A percentile compares a stretch with the other conserved stretches of the same genome.
Evolutionary conservation across 2,888 invertebrate species (phyloP).

Genomic region (Venusia cambrica): DNA sequence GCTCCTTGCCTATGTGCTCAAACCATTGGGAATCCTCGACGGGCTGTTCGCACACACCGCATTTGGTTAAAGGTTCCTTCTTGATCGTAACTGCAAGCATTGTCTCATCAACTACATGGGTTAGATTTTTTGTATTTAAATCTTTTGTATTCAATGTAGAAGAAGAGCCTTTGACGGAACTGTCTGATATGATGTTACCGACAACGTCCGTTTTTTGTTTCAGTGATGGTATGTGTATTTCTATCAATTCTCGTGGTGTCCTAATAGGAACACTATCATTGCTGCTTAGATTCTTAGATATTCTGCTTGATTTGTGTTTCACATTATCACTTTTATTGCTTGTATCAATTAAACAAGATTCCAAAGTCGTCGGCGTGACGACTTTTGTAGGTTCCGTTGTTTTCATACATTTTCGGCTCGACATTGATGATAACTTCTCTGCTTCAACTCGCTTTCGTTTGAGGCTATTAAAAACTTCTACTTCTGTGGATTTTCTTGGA

Average conservation of each 20-base stretch:
- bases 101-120: too few relatives aligned
- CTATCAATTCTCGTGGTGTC: too few relatives aligned
- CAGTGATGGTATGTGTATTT: too few relatives aligned
- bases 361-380: neutral
- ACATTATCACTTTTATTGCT: too few relatives aligned
- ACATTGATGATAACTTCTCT: neutral
- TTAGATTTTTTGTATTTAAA: too few relatives aligned
- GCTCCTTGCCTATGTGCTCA: conserved; percentile 37
- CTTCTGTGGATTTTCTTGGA: conserved; percentile 1
- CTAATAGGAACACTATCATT: too few relatives aligned
- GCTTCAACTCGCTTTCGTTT: conserved; percentile 1
- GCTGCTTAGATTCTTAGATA: neutral
- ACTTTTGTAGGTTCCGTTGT: neutral
- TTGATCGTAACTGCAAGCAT: conserved; percentile 5
- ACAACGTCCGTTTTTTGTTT: too few relatives aligned
- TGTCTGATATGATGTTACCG: too few relatives aligned
- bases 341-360: too few relatives aligned
- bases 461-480: neutral
- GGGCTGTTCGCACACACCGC: conserved; percentile 35
- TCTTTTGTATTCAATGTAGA: neutral
- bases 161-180: too few relatives aligned
- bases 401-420: neutral
- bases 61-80: conserved; percentile 23
- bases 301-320: neutral
- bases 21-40: conserved; percentile 32